phyloP scores from a whole-genome alignment of 2,113 vertebrate genomes.

The Uropsilus gracilis region DNA sequence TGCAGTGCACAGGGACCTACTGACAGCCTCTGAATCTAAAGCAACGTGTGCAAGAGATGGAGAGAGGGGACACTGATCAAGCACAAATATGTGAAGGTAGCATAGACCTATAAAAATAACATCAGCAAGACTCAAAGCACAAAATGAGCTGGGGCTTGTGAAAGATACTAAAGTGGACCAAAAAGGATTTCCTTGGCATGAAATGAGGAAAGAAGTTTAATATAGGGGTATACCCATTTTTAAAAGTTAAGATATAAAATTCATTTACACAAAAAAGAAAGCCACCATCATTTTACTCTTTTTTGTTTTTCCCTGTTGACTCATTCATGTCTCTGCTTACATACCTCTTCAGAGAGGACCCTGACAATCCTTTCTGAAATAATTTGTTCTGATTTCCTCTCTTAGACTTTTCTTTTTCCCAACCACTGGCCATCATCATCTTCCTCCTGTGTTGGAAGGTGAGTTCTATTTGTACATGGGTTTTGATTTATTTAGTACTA shows the following conservation, averaged over 20 bases:
- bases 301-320: not conserved
- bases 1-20: slow-evolving; percentile 49
- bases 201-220: not conserved
- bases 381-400: not conserved
- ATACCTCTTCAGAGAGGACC: not conserved
- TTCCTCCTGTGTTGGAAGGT: not conserved
- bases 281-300: not conserved
- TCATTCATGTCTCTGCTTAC: not conserved
- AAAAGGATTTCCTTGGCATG: not conserved
- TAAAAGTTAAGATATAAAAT: slow-evolving; percentile 12
- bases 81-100: slow-evolving; percentile 26
- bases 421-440: not conserved
- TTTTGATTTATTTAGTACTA: not conserved
- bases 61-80: slow-evolving; percentile 36
- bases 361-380: not conserved
- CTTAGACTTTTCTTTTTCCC: not conserved
- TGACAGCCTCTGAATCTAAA: slow-evolving; percentile 74
- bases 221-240: not conserved
- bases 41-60: slow-evolving; percentile 26
- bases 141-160: slow-evolving; percentile 10
- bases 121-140: slow-evolving; percentile 33
- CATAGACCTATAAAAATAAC: slow-evolving; percentile 24
- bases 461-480: not conserved
- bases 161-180: not conserved
- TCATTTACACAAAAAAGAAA: slow-evolving; percentile 48